Base-by-base conservation (phyloP, 2,113 vertebrate species). In the Peromyscus californicus region DNA sequence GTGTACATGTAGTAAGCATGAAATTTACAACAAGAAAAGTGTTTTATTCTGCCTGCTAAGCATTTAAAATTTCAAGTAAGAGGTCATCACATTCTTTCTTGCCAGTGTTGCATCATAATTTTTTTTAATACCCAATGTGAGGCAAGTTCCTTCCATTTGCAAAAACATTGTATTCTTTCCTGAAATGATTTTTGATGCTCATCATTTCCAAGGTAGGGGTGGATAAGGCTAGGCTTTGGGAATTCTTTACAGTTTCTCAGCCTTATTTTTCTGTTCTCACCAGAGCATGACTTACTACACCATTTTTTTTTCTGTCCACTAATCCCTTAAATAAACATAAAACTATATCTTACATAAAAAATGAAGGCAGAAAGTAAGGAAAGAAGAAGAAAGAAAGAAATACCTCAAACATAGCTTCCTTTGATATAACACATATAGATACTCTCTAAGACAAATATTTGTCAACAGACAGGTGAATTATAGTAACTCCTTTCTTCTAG, bases 391-490 rank as follows among this genome's bases (percentile, higher is more conserved):
- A 19, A 72, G 69, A 15, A 19, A 76, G 39, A 26, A 42, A 45
- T 0, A 45, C 10, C 6, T 36, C 45, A 31, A 84, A 42, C 1
- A 4, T 16, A 16, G 8, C 1, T 33, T 90, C 3, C 15, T 51
- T 61, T 75, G 45, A 83, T 17, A 24, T 17, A 65, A 51, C 12
- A 51, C 31, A 33, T 74, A 72, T 54, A 16, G 3, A 22, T 54
- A 67, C 13, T 82, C 29, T n/a, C 39, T 82, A 61, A 26, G 21
- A 72, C 0, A 5, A 72, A 31, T 24, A 39, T 42, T 54, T 92
- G 3, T 92, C 24, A 13, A 0, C 6, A 48, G 51, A 19, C 1
- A 65, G 1, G 51, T 9, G 11, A n/a, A 63, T 24, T 24, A 13
- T n/a, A 76, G 24, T 29, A 70, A 3, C 22, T 39, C 0, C 2